Base-by-base conservation (phyloP, 2,888 invertebrate genomes). In the Mamestra brassicae region DNA sequence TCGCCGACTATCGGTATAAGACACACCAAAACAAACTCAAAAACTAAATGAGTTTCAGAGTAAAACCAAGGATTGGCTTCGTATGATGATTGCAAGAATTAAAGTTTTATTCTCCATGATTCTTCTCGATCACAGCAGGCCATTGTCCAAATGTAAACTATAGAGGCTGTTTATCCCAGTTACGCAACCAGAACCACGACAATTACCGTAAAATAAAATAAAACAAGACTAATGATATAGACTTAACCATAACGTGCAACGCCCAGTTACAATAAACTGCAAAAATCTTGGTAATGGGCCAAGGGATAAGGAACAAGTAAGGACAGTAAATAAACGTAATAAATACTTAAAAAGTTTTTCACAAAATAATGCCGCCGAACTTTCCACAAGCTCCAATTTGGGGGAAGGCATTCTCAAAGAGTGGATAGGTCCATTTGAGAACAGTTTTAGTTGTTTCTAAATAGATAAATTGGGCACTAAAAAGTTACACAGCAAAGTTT, bases 391-490 rank as follows among this genome's bases (percentile, higher is more conserved):
- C 73, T 45, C 71, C 60, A 81, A 78, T 71, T 83, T 70, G 34
- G 58, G 34, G 50, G 45, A 66, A 13, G 36, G 65, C 73, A 57
- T 74, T 76, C 68, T 74, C 61, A 70, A 82, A 82, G 52, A 66
- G 68, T 36, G 15, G 52, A 26, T 52, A 68, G 72, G 54, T 64
- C 55, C 67, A 80, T 78, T 76, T 61, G 65, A 10, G 38, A 85
- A 67, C 54, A 72, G 54, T 79, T 74, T 62, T 45, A 68, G 68
- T 78, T 82, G 73, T 62, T 71, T 34, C 64, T 60, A 69, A 68
- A 76, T 73, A 77, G 76, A 84, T 72, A 73, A 78, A 82, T 80
- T 82, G 69, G n/a, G 60, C 38, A 76, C 74, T 77, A 75, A 74
- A 77, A 80, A 78, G 71, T 80, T 85, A 70, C 45, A 50, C 45